Percentiles rank a stretch among this genome's conserved stretches.
phyloP scores from a whole-genome alignment of 2,888 invertebrate genomes.

The Meandrusa payeni region DNA sequence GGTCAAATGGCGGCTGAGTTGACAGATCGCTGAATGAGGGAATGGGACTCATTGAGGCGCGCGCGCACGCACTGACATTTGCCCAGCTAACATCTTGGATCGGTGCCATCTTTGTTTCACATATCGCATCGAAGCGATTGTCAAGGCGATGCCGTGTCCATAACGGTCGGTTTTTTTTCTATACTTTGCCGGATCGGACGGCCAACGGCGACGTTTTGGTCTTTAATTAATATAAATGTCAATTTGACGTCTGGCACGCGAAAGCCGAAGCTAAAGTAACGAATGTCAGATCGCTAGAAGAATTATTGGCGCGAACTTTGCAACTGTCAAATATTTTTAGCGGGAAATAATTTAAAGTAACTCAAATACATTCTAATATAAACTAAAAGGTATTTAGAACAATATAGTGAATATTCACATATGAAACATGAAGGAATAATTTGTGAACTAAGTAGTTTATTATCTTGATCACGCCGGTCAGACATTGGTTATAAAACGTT shows the following conservation, averaged over 20 bases:
- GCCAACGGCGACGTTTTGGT: conserved; percentile 11
- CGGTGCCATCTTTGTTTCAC: conserved; percentile 40
- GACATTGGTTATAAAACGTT: too few species aligned
- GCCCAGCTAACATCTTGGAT: conserved; percentile 33
- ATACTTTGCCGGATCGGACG: conserved; percentile 1
- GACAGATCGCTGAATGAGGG: conserved; percentile 32
- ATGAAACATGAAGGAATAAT: too few species aligned
- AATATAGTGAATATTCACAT: too few species aligned
- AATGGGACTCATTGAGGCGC: conserved; percentile 37
- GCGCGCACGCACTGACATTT: conserved; percentile 28
- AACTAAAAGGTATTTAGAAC: too few species aligned
- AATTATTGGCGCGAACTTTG: conserved; percentile 16
- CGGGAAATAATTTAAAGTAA: too few species aligned
- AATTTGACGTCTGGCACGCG: conserved; percentile 20
- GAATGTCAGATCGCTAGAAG: conserved; percentile 13
- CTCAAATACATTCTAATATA: too few species aligned
- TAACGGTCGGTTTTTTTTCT: conserved; percentile 12
- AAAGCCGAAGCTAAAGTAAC: conserved; percentile 5
- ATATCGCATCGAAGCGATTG: conserved; percentile 29
- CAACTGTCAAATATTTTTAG: conserved; percentile 8
- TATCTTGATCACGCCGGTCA: too few species aligned
- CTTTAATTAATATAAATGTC: conserved; percentile 23
- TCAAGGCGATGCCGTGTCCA: conserved; percentile 19
- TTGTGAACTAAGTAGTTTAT: too few species aligned
- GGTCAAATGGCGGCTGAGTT: conserved; percentile 14